Percentiles rank a stretch among this genome's conserved stretches.
Evolutionary conservation across 2,113 vertebrate species (phyloP).

Genomic region (Rhombomys opimus): DNA sequence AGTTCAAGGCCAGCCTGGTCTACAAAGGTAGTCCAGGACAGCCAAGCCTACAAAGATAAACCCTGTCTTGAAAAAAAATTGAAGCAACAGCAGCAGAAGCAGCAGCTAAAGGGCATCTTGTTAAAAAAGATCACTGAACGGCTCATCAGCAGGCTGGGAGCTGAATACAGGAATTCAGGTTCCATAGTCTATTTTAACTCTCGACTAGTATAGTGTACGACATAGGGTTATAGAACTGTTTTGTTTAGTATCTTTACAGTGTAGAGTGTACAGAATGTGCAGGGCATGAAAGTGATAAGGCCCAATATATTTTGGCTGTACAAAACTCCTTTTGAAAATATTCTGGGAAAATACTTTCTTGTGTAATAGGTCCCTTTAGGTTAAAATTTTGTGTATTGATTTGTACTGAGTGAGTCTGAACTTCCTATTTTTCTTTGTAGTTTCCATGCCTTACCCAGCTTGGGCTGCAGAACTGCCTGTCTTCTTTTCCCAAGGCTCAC

Average conservation of each 20-base stretch:
- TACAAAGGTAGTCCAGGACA: too few species aligned
- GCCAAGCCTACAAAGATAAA: too few species aligned
- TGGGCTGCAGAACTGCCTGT: neutral
- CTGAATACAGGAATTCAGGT: neutral
- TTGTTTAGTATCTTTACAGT: neutral
- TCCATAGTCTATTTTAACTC: neutral
- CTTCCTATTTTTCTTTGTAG: constrained; percentile 4
- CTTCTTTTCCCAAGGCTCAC: neutral
- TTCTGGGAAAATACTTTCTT: neutral
- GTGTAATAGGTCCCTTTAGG: neutral
- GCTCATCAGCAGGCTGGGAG: neutral
- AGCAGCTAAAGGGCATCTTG: neutral
- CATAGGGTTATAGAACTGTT: neutral
- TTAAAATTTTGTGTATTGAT: neutral
- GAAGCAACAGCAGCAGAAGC: too few species aligned
- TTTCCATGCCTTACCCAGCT: neutral
- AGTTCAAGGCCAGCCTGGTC: too few species aligned
- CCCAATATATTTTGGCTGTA: neutral
- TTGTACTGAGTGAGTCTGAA: neutral
- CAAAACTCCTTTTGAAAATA: neutral
- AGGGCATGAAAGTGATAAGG: neutral
- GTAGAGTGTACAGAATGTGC: neutral
- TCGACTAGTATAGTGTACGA: neutral
- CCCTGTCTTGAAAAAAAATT: too few species aligned
- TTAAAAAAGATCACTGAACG: neutral